These are phyloP conservation scores for Entomobrya multifasciata DNA, from an alignment of 2,888 invertebrate genomes.

Conservation along the genomic window DNA sequence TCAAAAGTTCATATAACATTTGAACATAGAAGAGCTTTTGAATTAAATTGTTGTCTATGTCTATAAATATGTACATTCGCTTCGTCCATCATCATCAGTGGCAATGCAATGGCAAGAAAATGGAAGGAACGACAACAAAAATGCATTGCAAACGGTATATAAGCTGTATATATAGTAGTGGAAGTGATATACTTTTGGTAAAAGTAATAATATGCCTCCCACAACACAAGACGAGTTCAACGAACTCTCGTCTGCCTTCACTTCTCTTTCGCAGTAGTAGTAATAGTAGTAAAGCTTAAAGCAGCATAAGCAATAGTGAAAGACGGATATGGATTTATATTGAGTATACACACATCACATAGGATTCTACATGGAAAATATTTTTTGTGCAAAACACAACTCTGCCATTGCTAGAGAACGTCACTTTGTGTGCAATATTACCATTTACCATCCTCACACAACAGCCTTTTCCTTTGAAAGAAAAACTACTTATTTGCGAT, in stretches of 20 bases:
- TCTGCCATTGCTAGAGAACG: background rate
- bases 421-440: background rate
- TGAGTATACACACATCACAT: too few relatives aligned
- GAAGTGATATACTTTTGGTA: conserved; percentile 8
- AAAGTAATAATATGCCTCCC: conserved; percentile 48
- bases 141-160: background rate
- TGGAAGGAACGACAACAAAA: background rate
- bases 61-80: background rate
- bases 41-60: background rate
- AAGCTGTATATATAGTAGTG: background rate
- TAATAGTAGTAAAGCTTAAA: background rate
- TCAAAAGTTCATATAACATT: background rate
- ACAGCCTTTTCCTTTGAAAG: background rate
- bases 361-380: background rate
- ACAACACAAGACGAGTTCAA: conserved; percentile 61
- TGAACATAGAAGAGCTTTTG: background rate
- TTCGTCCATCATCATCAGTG: background rate
- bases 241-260: conserved; percentile 51
- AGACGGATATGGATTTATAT: background rate
- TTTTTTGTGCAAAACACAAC: background rate
- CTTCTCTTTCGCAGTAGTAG: background rate
- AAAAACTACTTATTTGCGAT: background rate
- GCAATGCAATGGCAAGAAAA: background rate
- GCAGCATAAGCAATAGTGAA: background rate
- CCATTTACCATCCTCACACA: background rate